Base-by-base conservation (phyloP, 2,113 vertebrate species). In the Pelecanoides urinatrix region DNA sequence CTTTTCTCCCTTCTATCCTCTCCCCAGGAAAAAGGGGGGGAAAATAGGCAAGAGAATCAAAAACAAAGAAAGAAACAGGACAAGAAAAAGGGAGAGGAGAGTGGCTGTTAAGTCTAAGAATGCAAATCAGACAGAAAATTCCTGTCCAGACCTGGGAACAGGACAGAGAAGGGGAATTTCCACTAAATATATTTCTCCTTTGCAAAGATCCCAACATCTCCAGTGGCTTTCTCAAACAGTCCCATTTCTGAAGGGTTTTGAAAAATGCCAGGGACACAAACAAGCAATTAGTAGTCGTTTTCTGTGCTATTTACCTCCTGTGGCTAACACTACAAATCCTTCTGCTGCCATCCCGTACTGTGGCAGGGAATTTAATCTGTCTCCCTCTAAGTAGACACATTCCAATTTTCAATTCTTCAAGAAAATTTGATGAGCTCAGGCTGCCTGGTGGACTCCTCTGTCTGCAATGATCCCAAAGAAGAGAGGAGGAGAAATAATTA, bases 1-100 rank as follows among this genome's bases (percentile, higher is more conserved):
- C 2, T 75, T 75, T 72, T 76, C 10, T 32, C 15, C 12, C 13
- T 75, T 38, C n/a, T 62, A 1, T 10, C 4, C 7, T 2, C 13
- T 63, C 18, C 3, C 6, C 9, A 4, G 0, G 0, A 16, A 52
- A 49, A 88, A 47, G 0, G 8, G 17, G 19, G 42, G 3, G 1
- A 70, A 55, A 85, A 56, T 0, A 55, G 6, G 15, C 34, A 30
- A 58, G 16, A 56, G 45, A 77, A 36, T 13, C 5, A 16, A 50
- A 92, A 52, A 30, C 5, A 34, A 52, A 58, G 4, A 30, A 45
- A 29, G 14, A 27, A 80, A 30, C 1, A 1, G 7, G 27, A 25
- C 15, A 79, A 67, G 45, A 32, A 68, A 59, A 91, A 55, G 9
- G 19, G 32, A 82, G 66, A 71, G 13, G 30, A 55, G 36, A 4